Conservation (phyloP, 2,888 invertebrate species). For the Ceramica pisi region DNA sequence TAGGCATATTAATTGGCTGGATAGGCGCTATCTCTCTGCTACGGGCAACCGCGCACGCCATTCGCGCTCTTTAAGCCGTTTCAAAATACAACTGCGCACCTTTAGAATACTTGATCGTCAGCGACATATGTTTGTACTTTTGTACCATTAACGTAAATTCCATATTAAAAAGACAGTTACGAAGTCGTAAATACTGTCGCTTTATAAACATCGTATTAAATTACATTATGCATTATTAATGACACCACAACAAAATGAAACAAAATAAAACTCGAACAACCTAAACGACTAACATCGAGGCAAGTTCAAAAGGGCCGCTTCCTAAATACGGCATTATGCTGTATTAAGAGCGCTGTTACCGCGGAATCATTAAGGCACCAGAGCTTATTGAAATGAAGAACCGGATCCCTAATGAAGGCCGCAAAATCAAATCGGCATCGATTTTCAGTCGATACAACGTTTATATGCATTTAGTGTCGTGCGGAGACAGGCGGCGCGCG, state of each 20-base stretch:
- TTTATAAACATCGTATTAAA: constrained; percentile 75
- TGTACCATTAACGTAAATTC: constrained; percentile 29
- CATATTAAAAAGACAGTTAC: constrained; percentile 54
- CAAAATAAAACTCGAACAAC: constrained; percentile 76
- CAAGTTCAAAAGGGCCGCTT: constrained; percentile 86
- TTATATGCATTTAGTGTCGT: constrained; percentile 85
- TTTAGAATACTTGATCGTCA: constrained; percentile 29
- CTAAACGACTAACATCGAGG: constrained; percentile 75
- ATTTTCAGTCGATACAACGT: constrained; percentile 84
- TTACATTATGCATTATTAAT: constrained; percentile 81
- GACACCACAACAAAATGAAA: constrained; percentile 74
- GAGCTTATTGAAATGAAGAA: constrained; percentile 89
- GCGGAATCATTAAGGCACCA: constrained; percentile 87
- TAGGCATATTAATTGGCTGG: constrained; percentile 90
- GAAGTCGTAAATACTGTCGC: constrained; percentile 69
- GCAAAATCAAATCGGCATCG: constrained; percentile 89
- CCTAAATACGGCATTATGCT: constrained; percentile 87
- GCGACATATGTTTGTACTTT: constrained; percentile 47
- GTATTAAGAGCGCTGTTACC: constrained; percentile 86
- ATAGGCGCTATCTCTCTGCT: constrained; percentile 86
- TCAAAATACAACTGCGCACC: constrained; percentile 56
- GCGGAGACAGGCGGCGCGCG: constrained; percentile 72
- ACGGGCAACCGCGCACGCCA: constrained; percentile 80
- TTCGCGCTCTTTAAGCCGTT: constrained; percentile 72
- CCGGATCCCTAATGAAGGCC: constrained; percentile 89